These are phyloP conservation scores for Dichetophora obliterata DNA, from an alignment of 2,888 invertebrate species.

Conservation along the genomic window DNA sequence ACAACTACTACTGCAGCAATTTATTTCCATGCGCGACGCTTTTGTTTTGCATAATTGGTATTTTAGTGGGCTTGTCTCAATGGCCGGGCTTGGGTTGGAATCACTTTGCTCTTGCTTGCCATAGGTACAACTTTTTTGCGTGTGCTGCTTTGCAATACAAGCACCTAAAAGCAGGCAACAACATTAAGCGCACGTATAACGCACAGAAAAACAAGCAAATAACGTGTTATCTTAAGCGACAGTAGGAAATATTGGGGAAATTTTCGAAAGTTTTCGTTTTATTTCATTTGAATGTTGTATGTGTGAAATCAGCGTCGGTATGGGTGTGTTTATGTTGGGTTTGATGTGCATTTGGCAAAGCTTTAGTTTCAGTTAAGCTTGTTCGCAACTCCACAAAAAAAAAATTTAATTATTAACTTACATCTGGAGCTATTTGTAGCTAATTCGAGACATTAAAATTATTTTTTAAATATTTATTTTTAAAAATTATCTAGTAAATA, in stretches of 20 bases:
- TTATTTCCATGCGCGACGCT: constrained; percentile 10
- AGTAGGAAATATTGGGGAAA: background rate
- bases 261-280: background rate
- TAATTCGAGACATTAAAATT: no score
- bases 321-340: background rate
- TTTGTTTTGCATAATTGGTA: constrained; percentile 22
- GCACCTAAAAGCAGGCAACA: constrained; percentile 14
- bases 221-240: constrained; percentile 6
- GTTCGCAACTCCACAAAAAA: background rate
- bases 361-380: background rate
- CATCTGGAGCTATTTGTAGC: no score
- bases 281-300: background rate
- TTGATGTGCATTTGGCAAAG: background rate
- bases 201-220: background rate
- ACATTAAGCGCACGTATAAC: background rate
- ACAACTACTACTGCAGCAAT: background rate
- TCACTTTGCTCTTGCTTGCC: background rate
- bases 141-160: background rate
- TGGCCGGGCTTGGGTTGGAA: background rate
- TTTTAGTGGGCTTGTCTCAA: background rate
- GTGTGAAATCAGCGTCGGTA: background rate
- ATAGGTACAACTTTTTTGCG: background rate
- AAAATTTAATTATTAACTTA: no score
- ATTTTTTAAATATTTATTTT: no score
- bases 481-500: no score